Percentiles rank a stretch among this genome's conserved stretches.
phyloP scores from a whole-genome alignment of 2,888 invertebrate species.

The Gastrophysa polygoni region DNA sequence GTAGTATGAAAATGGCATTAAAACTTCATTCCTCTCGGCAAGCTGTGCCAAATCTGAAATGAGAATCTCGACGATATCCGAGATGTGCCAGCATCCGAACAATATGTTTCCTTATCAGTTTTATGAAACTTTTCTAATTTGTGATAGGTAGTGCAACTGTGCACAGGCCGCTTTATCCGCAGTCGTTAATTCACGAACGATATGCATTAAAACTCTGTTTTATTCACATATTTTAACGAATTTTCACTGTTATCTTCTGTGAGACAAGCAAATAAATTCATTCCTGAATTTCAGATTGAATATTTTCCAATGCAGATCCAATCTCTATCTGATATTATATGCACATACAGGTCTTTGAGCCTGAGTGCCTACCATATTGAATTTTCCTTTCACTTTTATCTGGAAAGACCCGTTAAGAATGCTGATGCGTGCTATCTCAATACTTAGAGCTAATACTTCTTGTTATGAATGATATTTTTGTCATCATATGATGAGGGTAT shows the following conservation, averaged over 20 bases:
- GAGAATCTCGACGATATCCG: neutral
- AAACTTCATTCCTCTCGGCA: neutral
- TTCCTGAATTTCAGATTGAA: neutral
- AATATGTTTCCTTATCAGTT: constrained; percentile 1
- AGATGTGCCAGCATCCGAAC: neutral
- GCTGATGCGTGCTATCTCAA: too few species aligned
- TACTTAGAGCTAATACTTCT: too few species aligned
- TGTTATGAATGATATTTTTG: too few species aligned
- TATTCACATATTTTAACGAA: neutral
- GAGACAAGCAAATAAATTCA: neutral
- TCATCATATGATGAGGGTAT: too few species aligned
- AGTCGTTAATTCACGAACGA: neutral
- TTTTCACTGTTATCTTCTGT: neutral
- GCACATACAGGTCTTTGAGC: too few species aligned
- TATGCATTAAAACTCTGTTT: neutral
- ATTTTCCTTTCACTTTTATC: too few species aligned
- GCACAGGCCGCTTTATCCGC: neutral
- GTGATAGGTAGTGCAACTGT: neutral
- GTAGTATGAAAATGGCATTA: neutral
- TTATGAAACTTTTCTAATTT: constrained; percentile 1
- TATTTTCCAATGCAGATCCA: too few species aligned
- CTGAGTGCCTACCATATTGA: too few species aligned
- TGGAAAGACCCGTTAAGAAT: too few species aligned
- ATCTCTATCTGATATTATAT: too few species aligned
- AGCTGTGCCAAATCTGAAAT: neutral